Base-by-base conservation (phyloP, 2,888 invertebrate species). In the Beris morrisii region DNA sequence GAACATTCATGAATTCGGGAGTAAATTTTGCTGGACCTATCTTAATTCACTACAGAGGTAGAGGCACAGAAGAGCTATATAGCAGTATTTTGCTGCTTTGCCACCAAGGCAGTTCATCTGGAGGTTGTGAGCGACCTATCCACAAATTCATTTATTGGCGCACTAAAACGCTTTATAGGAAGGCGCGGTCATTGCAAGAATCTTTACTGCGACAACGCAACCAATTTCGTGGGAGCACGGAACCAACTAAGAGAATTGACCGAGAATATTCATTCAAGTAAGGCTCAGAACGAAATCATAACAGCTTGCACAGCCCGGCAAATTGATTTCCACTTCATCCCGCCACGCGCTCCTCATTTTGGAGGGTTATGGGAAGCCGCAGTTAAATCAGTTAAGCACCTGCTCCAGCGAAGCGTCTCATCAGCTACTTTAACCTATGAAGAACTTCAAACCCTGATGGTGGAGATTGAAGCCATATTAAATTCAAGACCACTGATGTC, bases 401-500 rank as follows among this genome's bases (percentile, higher is more conserved):
- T 52, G 22, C 15, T 63, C n/a, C 43, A 53, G 9, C 52, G 43
- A 5, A 53, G 7, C 4, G 4, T 53, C 4, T 13, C 32, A 6
- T 43, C 63, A 22, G 15, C 56, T 9, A 67, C 57, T 12, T 63
- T 75, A 12, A 73, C 72, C 2, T 73, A 69, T 45, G 73, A 74
- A 67, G 73, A 77, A 64, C 69, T 75, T 31, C 32, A 64, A n/a
- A 76, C 74, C 3, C 15, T 73, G 1, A 12, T 71, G 1, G 57
- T 67, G 7, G 72, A 74, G 65, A 70, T 74, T 31, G 74, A 75
- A 67, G 73, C 73, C 1, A 66, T 70, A 13, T 53, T 74, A 3
- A 75, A 75, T 66, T 74, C 73, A 12, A 61, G 74, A 15, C 73
- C 74, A 3, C 38, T 75, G 1, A 70, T 66, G 57, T 70, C 69